These are phyloP conservation scores for Diplodus puntazzo DNA, from an alignment of 2,797 vertebrate genomes.

Conservation along the genomic window DNA sequence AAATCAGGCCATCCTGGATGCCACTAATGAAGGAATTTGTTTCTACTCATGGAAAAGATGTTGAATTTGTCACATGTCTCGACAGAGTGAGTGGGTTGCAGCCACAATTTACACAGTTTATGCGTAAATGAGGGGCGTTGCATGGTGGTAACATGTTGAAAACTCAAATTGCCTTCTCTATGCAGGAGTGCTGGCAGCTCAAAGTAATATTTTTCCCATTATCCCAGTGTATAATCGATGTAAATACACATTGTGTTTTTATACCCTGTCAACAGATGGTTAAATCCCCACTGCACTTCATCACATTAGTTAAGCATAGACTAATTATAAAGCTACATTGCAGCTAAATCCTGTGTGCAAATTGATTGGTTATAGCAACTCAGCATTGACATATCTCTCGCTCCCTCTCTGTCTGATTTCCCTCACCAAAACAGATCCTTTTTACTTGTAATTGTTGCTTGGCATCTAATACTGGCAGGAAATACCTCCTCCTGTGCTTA, in stretches of 20 bases:
- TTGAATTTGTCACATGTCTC: conserved; percentile 29
- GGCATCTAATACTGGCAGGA: background rate
- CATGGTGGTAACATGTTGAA: conserved; percentile 13
- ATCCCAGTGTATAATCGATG: background rate
- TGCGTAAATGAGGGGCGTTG: background rate
- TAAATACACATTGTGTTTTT: conserved; percentile 1
- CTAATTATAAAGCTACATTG: background rate
- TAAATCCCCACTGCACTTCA: background rate
- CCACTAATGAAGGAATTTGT: conserved; percentile 53
- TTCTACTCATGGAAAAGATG: conserved; percentile 53
- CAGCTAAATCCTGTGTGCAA: background rate
- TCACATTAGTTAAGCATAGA: background rate
- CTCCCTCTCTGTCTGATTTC: background rate
- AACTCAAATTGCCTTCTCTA: conserved; percentile 28
- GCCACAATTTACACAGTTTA: conserved; percentile 16
- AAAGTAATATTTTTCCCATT: background rate
- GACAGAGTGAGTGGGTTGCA: conserved; percentile 1
- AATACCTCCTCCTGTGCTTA: background rate
- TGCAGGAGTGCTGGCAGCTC: conserved; percentile 4
- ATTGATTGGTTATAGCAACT: background rate
- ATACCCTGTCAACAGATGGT: background rate
- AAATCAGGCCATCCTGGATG: conserved; percentile 39
- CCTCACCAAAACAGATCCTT: background rate
- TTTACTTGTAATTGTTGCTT: background rate
- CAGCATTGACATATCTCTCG: background rate